These are phyloP conservation scores for Netelia melanura DNA, from an alignment of 2,888 invertebrate genomes.

Conservation along the genomic window DNA sequence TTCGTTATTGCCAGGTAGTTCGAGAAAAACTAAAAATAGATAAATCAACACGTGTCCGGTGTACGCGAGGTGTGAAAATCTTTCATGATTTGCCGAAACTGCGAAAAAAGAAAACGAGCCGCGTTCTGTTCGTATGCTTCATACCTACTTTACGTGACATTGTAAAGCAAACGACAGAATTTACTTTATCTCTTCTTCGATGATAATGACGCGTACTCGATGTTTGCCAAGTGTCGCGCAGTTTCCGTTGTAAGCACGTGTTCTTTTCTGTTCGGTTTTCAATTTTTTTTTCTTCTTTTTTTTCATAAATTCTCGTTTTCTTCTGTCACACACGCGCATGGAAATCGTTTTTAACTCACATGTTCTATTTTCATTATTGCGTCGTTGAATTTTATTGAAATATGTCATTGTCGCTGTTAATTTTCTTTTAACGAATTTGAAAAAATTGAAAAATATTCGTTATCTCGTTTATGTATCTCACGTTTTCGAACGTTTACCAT, in stretches of 20 bases:
- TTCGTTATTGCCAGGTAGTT: not conserved
- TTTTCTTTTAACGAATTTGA: too few species aligned
- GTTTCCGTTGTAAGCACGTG: not conserved
- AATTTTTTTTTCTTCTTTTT: not conserved
- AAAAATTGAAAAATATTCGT: not conserved
- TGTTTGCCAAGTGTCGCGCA: conserved; percentile 3
- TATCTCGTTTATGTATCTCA: not conserved
- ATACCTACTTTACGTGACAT: not conserved
- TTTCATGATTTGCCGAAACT: not conserved
- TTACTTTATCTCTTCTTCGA: conserved; percentile 19
- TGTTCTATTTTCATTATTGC: not conserved
- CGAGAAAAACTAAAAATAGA: not conserved
- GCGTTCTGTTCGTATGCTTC: not conserved
- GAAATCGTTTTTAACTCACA: not conserved
- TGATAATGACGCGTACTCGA: not conserved
- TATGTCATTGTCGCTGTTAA: not conserved
- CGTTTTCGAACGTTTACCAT: not conserved
- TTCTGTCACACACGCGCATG: not conserved
- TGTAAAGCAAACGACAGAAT: conserved; percentile 14
- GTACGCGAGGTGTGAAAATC: not conserved
- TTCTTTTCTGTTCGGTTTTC: not conserved
- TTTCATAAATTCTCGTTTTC: not conserved
- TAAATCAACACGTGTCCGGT: too few species aligned
- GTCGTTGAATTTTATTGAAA: not conserved
- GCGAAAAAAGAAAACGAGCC: not conserved